Evolutionary conservation across 1,140 invertebrate species (phyloP).

Genomic region (Brachionus koreanus): DNA sequence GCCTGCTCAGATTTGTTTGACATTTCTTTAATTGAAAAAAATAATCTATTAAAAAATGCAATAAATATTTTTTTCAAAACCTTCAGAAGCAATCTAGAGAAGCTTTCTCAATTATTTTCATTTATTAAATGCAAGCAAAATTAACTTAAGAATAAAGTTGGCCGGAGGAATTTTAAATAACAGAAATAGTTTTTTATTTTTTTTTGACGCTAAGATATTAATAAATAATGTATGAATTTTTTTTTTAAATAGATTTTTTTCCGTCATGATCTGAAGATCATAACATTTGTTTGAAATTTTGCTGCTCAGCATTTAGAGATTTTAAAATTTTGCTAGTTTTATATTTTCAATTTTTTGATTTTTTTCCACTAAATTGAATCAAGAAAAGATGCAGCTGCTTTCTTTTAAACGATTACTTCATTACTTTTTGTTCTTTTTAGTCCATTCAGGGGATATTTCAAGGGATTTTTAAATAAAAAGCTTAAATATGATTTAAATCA

Average conservation of each 20-base stretch:
- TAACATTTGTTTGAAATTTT: not conserved
- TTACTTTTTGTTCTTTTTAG: no score
- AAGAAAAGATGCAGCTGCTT: not conserved
- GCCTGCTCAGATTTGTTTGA: not conserved
- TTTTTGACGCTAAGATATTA: not conserved
- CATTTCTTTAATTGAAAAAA: not conserved
- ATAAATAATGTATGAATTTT: not conserved
- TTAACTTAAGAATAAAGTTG: not conserved
- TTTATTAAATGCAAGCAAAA: not conserved
- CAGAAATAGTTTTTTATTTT: not conserved
- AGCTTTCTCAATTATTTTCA: not conserved
- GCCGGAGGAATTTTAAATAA: not conserved
- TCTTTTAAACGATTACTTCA: no score
- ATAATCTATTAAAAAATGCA: not conserved
- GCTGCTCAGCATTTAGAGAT: not conserved
- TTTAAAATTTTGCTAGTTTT: not conserved
- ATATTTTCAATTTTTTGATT: not conserved
- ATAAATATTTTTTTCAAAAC: not conserved
- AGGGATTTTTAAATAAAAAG: no score
- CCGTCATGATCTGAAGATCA: not conserved
- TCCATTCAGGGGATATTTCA: no score
- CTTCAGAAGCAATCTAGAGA: not conserved
- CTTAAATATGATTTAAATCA: no score
- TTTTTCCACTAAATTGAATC: not conserved
- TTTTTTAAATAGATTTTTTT: not conserved